These are phyloP conservation scores for Drosophila borealis DNA, from an alignment of 2,888 invertebrate genomes.

Conservation along the genomic window DNA sequence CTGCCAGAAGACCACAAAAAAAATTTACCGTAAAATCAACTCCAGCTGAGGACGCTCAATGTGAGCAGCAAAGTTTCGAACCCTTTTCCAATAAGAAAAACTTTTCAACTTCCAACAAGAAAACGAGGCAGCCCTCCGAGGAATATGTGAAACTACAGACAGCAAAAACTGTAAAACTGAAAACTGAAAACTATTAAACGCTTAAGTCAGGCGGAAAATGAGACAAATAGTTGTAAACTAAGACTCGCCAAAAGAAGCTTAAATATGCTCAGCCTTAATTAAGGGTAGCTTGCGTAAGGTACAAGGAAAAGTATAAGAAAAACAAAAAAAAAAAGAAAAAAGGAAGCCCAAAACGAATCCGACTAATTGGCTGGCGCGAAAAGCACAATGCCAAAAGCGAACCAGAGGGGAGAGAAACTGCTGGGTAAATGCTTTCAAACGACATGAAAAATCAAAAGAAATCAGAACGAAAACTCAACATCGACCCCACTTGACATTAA, in stretches of 20 bases:
- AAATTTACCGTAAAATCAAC: constrained; percentile 25
- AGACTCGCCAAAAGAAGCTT: constrained; percentile 27
- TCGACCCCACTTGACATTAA: constrained; percentile 73
- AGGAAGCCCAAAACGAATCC: constrained; percentile 27
- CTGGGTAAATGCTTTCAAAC: constrained; percentile 44
- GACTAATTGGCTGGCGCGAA: constrained; percentile 71
- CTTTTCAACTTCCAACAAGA: constrained; percentile 66
- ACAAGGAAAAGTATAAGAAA: constrained; percentile 2
- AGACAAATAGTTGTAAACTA: constrained; percentile 80
- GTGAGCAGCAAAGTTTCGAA: constrained; percentile 52
- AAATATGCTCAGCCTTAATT: constrained; percentile 64
- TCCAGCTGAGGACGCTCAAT: constrained; percentile 29
- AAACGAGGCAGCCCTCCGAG: constrained; percentile 48
- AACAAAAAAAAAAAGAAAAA: constrained; percentile 4
- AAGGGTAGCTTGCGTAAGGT: constrained; percentile 48
- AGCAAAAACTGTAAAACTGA: constrained; percentile 62
- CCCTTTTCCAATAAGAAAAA: constrained; percentile 59
- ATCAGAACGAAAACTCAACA: constrained; percentile 47
- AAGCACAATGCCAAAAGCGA: constrained; percentile 40
- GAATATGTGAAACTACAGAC: constrained; percentile 48
- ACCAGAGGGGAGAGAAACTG: constrained; percentile 20
- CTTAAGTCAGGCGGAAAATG: constrained; percentile 84
- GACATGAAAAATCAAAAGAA: constrained; percentile 50
- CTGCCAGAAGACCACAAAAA: constrained; percentile 72
- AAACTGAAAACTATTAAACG: constrained; percentile 82